These are phyloP conservation scores for Atherix ibis DNA, from an alignment of 2,888 invertebrate species.

Conservation along the genomic window DNA sequence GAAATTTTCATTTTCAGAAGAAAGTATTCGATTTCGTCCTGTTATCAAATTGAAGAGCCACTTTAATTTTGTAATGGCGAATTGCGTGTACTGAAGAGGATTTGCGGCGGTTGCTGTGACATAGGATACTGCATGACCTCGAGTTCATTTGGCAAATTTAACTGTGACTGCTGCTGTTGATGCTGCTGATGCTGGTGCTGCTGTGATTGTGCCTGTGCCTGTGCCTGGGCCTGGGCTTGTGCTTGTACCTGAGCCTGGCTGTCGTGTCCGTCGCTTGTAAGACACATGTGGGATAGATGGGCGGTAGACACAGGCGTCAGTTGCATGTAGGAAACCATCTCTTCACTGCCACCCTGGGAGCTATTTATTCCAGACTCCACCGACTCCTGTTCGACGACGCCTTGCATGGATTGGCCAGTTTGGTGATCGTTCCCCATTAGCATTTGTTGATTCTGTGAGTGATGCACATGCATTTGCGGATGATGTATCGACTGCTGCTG, in stretches of 20 bases:
- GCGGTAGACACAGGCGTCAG: slow-evolving; percentile 21
- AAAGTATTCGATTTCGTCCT: too few relatives aligned
- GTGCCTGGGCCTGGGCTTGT: slow-evolving; percentile 15
- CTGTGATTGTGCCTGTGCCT: slow-evolving; percentile 13
- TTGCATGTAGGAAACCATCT: slow-evolving; percentile 29
- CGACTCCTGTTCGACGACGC: slow-evolving; percentile 9
- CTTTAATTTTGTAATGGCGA: slow-evolving; percentile 14
- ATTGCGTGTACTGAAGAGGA: slow-evolving; percentile 27
- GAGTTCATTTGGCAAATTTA: slow-evolving; percentile 23
- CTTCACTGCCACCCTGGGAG: slow-evolving; percentile 21
- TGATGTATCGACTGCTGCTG: slow-evolving; percentile 1
- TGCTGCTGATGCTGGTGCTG: too few relatives aligned
- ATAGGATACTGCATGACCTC: slow-evolving; percentile 33
- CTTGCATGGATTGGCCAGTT: not conserved
- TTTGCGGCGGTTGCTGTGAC: slow-evolving; percentile 32
- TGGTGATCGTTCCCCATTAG: not conserved
- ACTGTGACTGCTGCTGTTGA: slow-evolving; percentile 16
- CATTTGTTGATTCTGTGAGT: slow-evolving; percentile 1
- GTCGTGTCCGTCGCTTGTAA: slow-evolving; percentile 21
- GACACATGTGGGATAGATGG: slow-evolving; percentile 21
- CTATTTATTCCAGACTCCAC: slow-evolving; percentile 9
- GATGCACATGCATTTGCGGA: slow-evolving; percentile 2
- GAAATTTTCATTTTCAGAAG: too few relatives aligned
- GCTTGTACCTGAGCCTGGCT: slow-evolving; percentile 16
- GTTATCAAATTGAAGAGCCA: too few relatives aligned